phyloP scores from a whole-genome alignment of 2,113 vertebrate genomes.

The Malurus alboscapulatus region DNA sequence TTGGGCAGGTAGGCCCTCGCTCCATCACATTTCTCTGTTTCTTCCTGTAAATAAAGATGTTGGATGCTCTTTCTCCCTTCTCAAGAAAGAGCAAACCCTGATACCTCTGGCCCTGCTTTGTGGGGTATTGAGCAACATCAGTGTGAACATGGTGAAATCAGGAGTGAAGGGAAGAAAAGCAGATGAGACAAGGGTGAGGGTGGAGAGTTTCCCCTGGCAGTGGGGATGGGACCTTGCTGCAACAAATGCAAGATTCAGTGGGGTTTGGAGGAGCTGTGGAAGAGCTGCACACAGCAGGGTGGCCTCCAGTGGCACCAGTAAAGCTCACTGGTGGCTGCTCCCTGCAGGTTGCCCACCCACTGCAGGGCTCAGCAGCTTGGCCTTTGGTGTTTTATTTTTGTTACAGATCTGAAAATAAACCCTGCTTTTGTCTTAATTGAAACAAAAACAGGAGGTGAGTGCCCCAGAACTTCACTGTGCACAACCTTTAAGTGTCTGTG shows the following conservation, averaged over 20 bases:
- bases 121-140: not conserved
- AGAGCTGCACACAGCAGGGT: too few species aligned
- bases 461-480: not conserved
- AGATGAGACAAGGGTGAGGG: fast-evolving
- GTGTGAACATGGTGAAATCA: fast-evolving
- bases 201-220: not conserved
- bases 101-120: not conserved
- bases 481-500: not conserved
- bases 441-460: constrained; percentile 10
- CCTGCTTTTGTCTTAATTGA: constrained; percentile 15
- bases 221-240: not conserved
- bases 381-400: not conserved
- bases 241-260: fast-evolving
- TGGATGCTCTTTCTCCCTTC: not conserved
- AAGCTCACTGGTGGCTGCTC: not conserved
- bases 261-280: not conserved
- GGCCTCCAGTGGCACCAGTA: not conserved
- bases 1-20: not conserved
- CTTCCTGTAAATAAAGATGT: not conserved
- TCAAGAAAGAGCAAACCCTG: not conserved
- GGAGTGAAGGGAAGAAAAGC: not conserved
- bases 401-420: not conserved
- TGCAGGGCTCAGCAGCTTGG: not conserved
- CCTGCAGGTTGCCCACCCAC: not conserved
- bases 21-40: not conserved